Evolutionary conservation across 2,797 vertebrate genomes (phyloP).

Genomic region (Remorina albescens): DNA sequence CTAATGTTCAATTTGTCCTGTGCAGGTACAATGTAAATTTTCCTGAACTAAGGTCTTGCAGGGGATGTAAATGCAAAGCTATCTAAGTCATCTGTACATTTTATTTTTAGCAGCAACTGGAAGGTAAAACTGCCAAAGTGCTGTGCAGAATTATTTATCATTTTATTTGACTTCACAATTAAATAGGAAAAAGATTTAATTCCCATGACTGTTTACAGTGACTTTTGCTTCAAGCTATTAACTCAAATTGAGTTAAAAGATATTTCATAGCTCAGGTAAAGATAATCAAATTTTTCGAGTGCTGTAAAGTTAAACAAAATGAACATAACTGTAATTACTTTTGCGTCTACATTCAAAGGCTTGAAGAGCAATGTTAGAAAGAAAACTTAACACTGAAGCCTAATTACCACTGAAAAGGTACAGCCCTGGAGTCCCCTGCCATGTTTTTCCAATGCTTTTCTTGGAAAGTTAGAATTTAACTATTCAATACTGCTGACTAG

Average conservation of each 20-base stretch:
- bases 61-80: constrained; percentile 29
- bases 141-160: background rate
- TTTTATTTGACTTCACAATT: background rate
- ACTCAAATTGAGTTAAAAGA: background rate
- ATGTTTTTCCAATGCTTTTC: background rate
- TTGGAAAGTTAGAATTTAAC: background rate
- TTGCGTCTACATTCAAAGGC: background rate
- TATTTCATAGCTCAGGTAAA: background rate
- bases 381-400: background rate
- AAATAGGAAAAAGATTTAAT: constrained; percentile 9
- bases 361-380: background rate
- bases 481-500: background rate
- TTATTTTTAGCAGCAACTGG: constrained; percentile 26
- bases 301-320: background rate
- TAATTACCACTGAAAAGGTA: background rate
- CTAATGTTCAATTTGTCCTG: constrained; percentile 64
- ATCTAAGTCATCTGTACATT: constrained; percentile 24
- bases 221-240: constrained; percentile 16
- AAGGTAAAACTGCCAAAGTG: constrained; percentile 25
- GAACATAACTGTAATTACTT: background rate
- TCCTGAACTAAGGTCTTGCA: constrained; percentile 35
- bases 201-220: constrained; percentile 6
- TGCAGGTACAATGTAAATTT: constrained; percentile 41
- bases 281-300: background rate
- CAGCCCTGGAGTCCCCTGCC: background rate